Evolutionary conservation across 2,888 invertebrate species (phyloP), one percentile per base, ranked within the genome.

Genomic region (Melieria omissa): DNA sequence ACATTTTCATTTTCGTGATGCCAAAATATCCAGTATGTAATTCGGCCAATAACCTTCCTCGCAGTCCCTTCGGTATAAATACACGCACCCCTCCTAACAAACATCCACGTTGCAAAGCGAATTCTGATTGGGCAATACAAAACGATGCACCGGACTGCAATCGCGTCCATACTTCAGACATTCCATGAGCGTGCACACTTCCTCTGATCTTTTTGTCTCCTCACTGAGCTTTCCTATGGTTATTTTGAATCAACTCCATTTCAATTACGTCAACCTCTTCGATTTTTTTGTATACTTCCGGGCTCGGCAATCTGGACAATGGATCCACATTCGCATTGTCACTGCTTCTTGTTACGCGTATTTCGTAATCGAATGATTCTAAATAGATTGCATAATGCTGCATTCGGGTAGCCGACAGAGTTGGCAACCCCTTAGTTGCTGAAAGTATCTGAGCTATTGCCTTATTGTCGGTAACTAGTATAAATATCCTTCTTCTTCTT

Each of bases 401-500:
- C 72, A 80, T 65, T 14, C 45, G 42, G 10, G 65, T 52, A 2
- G 65, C 52, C 29, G 42, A 54, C 8, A 65, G 29, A 10, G 65
- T 65, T 41, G 65, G 52, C 29, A 65, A 52, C 14, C 10, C 65
- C 45, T 65, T 65, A 9, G 16, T 6, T 41, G 65, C 57, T 44
- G 65, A 54, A n/a, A 55, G 55, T n/a, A 65, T 65, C n/a, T 65
- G 65, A 0, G 70, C 57, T 8, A 81, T 55, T 0, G 81, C 76
- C 41, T 78, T 77, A 57, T 81, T 76, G 64, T 81, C 80, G 1
- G 79, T 79, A 8, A 76, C 58, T 4, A 81, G 42, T 6, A 61
- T 74, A 57, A 81, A 80, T 52, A 74, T 71, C 8, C 74, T n/a
- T n/a, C n/a, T n/a, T n/a, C n/a, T n/a, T n/a, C n/a, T n/a, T n/a